Percentiles rank a stretch among this genome's conserved stretches.
Conservation (phyloP, 2,797 vertebrate genomes). For the Streptopelia turtur region DNA sequence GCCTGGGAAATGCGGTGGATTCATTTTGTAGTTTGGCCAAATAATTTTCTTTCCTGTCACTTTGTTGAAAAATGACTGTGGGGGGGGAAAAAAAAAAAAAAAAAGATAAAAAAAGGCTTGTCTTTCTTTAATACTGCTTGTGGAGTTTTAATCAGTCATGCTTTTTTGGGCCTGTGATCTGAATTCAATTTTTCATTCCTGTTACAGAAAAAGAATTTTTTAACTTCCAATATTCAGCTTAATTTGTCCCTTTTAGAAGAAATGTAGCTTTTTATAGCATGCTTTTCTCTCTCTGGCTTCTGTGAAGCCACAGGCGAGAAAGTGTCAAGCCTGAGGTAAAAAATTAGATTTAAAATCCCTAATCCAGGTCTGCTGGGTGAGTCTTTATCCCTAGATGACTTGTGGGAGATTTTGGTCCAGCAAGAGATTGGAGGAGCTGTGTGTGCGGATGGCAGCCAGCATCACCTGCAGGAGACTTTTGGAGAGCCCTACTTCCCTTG, state of each 20-base stretch:
- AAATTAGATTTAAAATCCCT: neutral
- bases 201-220: neutral
- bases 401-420: neutral
- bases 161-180: neutral
- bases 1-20: neutral
- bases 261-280: conserved; percentile 3
- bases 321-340: neutral
- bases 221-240: neutral
- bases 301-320: neutral
- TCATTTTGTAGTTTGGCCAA: neutral
- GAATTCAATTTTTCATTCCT: conserved; percentile 11
- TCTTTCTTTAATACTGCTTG: neutral
- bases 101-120: neutral
- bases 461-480: neutral
- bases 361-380: neutral
- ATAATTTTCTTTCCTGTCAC: neutral
- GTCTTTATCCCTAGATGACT: neutral
- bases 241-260: conserved; percentile 8
- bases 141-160: conserved; percentile 22
- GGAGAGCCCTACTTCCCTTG: neutral
- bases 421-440: neutral
- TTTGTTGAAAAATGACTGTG: neutral
- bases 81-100: neutral
- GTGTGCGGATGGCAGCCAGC: neutral
- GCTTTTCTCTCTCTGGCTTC: neutral